Conservation (phyloP, 2,888 invertebrate species). For the Acleris laterana region DNA sequence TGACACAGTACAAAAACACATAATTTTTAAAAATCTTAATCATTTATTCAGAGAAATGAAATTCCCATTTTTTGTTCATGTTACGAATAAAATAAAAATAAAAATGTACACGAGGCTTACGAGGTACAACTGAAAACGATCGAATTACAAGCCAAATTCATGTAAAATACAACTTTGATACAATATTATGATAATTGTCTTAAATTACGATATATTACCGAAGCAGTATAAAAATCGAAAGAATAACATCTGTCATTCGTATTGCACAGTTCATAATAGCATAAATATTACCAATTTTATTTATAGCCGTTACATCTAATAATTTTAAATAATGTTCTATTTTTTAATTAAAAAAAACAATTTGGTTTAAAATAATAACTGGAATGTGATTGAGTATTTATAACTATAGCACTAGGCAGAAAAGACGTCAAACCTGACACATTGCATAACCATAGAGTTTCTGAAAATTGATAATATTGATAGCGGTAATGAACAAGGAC, state of each 20-base stretch:
- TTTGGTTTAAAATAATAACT: slow-evolving; percentile 39
- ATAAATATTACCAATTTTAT: slow-evolving; percentile 67
- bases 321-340: slow-evolving; percentile 35
- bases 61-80: slow-evolving; percentile 63
- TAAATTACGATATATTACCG: slow-evolving; percentile 66
- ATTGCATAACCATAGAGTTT: too few relatives aligned
- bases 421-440: neutral
- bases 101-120: slow-evolving; percentile 59
- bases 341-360: slow-evolving; percentile 27
- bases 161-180: slow-evolving; percentile 77
- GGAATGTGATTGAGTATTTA: slow-evolving; percentile 47
- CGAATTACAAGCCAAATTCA: slow-evolving; percentile 74
- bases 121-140: slow-evolving; percentile 66
- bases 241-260: slow-evolving; percentile 69
- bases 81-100: slow-evolving; percentile 57
- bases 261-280: slow-evolving; percentile 79
- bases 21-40: slow-evolving; percentile 71
- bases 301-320: slow-evolving; percentile 35
- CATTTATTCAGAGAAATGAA: slow-evolving; percentile 80
- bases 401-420: slow-evolving; percentile 42
- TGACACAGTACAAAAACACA: slow-evolving; percentile 56
- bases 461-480: neutral
- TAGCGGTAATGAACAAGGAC: too few relatives aligned
- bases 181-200: slow-evolving; percentile 71
- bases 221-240: slow-evolving; percentile 67